phyloP scores from a whole-genome alignment of 2,888 invertebrate species.

The Dynastes grantii region DNA sequence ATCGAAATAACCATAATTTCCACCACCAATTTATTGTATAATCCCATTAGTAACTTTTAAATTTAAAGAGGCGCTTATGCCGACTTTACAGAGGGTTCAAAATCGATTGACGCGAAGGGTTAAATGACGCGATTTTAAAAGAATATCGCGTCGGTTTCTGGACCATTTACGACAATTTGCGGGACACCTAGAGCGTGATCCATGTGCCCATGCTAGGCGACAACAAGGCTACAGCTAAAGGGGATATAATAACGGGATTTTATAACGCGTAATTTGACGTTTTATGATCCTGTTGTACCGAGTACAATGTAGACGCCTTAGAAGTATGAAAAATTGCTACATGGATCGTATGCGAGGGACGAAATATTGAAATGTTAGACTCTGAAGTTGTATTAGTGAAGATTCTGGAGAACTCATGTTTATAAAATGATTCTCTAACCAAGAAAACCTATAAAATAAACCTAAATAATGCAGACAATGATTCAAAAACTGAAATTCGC shows the following conservation, averaged over 20 bases:
- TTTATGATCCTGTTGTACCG: neutral
- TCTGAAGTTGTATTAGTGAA: too few relatives aligned
- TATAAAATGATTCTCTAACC: too few relatives aligned
- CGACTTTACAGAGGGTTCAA: neutral
- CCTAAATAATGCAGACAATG: too few relatives aligned
- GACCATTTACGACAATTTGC: constrained; percentile 54
- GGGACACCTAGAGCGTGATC: constrained; percentile 54
- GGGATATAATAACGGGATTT: neutral
- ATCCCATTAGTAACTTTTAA: neutral
- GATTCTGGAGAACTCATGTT: too few relatives aligned
- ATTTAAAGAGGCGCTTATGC: neutral
- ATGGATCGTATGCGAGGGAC: too few relatives aligned
- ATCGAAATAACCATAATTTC: too few relatives aligned
- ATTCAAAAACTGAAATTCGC: too few relatives aligned
- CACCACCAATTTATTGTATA: too few relatives aligned
- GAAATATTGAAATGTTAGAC: too few relatives aligned
- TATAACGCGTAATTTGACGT: neutral
- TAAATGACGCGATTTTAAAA: constrained; percentile 57
- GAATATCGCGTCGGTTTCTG: constrained; percentile 54
- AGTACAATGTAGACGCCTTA: too few relatives aligned
- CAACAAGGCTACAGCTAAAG: neutral
- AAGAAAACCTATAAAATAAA: too few relatives aligned
- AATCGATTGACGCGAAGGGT: constrained; percentile 51
- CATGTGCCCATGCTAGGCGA: constrained; percentile 13
- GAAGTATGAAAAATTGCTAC: too few relatives aligned